Evolutionary conservation across 2,888 invertebrate genomes (phyloP).

Genomic region (Axea sp.): DNA sequence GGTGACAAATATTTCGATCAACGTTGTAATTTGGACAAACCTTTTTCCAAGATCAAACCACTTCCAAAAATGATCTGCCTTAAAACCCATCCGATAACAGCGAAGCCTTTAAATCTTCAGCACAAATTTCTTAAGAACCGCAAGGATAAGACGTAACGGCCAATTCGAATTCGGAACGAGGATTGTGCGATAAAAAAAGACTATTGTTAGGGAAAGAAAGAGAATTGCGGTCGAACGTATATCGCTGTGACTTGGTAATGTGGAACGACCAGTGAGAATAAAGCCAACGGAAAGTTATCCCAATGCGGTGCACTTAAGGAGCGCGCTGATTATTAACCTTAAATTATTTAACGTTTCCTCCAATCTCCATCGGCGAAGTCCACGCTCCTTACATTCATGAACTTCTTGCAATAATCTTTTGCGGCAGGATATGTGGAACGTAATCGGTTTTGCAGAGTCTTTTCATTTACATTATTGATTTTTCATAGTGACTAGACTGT

Average conservation of each 20-base stretch:
- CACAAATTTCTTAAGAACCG: slow-evolving; percentile 8
- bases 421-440: slow-evolving; percentile 11
- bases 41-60: no score
- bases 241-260: slow-evolving; percentile 44
- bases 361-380: slow-evolving; percentile 44
- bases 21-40: no score
- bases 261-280: slow-evolving; percentile 43
- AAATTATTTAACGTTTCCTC: slow-evolving; percentile 59
- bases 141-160: slow-evolving; percentile 32
- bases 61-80: slow-evolving; percentile 13
- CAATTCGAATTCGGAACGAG: slow-evolving; percentile 50
- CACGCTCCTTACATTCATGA: slow-evolving; percentile 6
- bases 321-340: slow-evolving; percentile 54
- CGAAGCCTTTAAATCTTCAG: slow-evolving; percentile 22
- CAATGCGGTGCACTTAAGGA: slow-evolving; percentile 53
- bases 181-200: slow-evolving; percentile 43
- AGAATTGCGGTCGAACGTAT: slow-evolving; percentile 49
- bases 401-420: slow-evolving; percentile 34
- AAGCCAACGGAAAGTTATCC: slow-evolving; percentile 50
- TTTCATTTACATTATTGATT: slow-evolving; percentile 33
- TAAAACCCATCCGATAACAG: slow-evolving; percentile 25
- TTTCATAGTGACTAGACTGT: no score
- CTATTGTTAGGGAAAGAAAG: slow-evolving; percentile 29
- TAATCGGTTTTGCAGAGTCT: slow-evolving; percentile 27
- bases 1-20: no score